These are phyloP conservation scores for Uria aalge DNA, from an alignment of 2,113 vertebrate genomes.

Conservation along the genomic window DNA sequence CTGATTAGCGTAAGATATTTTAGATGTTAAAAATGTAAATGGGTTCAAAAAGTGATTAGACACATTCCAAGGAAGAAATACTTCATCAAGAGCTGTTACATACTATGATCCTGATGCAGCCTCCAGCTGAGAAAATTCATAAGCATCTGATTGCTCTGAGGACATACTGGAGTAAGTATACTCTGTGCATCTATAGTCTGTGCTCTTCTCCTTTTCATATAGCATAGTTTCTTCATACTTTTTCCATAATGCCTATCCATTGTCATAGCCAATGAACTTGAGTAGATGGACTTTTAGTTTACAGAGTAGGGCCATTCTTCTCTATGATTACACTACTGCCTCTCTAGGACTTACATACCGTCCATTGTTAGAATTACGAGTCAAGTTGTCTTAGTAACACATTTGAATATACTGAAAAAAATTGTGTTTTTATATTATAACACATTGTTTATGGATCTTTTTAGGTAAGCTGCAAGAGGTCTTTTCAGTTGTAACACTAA, in stretches of 20 bases:
- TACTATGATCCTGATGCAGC: slow-evolving; percentile 40
- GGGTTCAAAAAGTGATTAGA: slow-evolving; percentile 59
- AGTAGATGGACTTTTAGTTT: background rate
- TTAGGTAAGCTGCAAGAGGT: background rate
- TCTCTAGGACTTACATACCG: background rate
- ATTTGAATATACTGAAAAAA: background rate
- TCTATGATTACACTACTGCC: background rate
- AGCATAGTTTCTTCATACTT: background rate
- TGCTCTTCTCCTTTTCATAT: background rate
- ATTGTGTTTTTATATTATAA: background rate
- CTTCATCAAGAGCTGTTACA: slow-evolving; percentile 52
- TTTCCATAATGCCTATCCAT: background rate
- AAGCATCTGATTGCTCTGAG: slow-evolving; percentile 50
- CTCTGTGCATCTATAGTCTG: background rate
- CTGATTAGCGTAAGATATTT: slow-evolving; percentile 43
- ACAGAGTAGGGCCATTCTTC: background rate
- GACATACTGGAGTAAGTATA: background rate
- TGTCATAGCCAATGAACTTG: background rate
- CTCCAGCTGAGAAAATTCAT: slow-evolving; percentile 56
- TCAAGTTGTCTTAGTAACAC: background rate
- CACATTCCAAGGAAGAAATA: slow-evolving; percentile 29
- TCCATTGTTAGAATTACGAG: background rate
- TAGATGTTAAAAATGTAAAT: slow-evolving; percentile 61
- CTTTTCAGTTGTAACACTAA: background rate
- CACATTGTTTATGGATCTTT: background rate